A percentile compares a stretch with the other conserved stretches of the same genome.
phyloP scores from a whole-genome alignment of 2,797 vertebrate genomes.

The Carapus acus region DNA sequence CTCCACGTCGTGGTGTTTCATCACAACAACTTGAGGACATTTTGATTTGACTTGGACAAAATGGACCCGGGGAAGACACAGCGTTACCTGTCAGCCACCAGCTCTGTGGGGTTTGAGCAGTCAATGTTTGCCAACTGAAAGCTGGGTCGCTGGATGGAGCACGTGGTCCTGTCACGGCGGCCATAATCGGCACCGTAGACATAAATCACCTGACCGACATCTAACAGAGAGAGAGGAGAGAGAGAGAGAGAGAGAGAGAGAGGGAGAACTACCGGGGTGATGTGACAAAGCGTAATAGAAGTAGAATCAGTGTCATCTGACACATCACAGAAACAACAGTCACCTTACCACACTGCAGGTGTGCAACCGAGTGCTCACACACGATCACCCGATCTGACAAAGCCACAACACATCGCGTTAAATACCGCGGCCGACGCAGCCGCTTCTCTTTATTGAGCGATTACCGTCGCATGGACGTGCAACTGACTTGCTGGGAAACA shows the following conservation, averaged over 20 bases:
- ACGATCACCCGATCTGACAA: conserved; percentile 2
- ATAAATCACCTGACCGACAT: neutral
- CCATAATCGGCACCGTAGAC: conserved; percentile 33
- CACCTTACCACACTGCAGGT: conserved; percentile 28
- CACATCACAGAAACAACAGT: neutral
- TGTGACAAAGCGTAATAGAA: too few species aligned
- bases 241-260: too few species aligned
- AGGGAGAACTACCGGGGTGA: too few species aligned
- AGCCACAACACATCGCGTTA: conserved; percentile 1
- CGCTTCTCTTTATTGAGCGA: neutral
- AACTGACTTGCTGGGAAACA: conserved; percentile 48
- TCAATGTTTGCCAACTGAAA: neutral
- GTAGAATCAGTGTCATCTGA: too few species aligned
- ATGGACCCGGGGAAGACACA: too few species aligned
- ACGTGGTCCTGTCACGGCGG: conserved; percentile 28
- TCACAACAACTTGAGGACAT: too few species aligned
- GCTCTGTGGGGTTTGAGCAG: conserved; percentile 4
- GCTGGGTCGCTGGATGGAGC: neutral
- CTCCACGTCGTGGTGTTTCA: too few species aligned
- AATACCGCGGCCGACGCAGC: neutral
- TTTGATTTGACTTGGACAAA: too few species aligned
- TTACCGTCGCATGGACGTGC: neutral
- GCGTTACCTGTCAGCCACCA: conserved; percentile 26
- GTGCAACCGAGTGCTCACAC: conserved; percentile 13
- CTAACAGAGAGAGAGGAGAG: conserved; percentile 17